Conservation (phyloP, 2,113 vertebrate genomes). For the Istiophorus platypterus region DNA sequence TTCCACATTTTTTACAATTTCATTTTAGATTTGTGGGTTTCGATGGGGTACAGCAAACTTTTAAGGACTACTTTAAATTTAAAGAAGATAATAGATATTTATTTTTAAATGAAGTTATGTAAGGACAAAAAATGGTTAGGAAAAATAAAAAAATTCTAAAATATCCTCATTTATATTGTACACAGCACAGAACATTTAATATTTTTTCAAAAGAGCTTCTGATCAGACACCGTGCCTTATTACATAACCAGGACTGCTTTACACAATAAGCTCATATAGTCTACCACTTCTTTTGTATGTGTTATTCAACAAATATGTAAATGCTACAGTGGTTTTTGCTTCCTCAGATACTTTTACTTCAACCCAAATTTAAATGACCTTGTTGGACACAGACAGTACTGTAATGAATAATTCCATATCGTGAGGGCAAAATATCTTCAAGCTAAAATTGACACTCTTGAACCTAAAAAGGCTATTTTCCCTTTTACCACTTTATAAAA, state of each 20-base stretch:
- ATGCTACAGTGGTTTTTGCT: constrained; percentile 19
- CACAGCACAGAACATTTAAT: constrained; percentile 33
- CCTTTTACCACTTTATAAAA: constrained; percentile 35
- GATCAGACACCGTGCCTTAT: constrained; percentile 64
- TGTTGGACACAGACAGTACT: constrained; percentile 16
- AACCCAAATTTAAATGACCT: constrained; percentile 13
- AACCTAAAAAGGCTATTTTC: constrained; percentile 22
- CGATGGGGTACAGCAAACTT: constrained; percentile 65
- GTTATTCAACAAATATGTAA: constrained; percentile 30
- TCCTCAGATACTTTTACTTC: constrained; percentile 22
- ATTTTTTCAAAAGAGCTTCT: constrained; percentile 21
- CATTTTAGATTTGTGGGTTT: constrained; percentile 73
- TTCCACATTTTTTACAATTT: constrained; percentile 60
- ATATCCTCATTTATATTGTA: constrained; percentile 61
- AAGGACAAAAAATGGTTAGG: constrained; percentile 63
- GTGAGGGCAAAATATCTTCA: constrained; percentile 24
- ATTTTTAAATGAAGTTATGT: constrained; percentile 85
- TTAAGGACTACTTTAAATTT: constrained; percentile 79
- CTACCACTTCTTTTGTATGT: constrained; percentile 17
- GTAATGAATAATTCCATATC: constrained; percentile 43
- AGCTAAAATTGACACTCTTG: constrained; percentile 30
- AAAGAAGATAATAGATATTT: constrained; percentile 84
- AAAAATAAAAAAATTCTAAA: constrained; percentile 47
- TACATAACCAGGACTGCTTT: constrained; percentile 30
- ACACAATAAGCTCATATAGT: constrained; percentile 10